Evolutionary conservation across 2,888 invertebrate genomes (phyloP), one percentile per base, ranked within the genome.

Genomic region (Drosophila macrothrix): DNA sequence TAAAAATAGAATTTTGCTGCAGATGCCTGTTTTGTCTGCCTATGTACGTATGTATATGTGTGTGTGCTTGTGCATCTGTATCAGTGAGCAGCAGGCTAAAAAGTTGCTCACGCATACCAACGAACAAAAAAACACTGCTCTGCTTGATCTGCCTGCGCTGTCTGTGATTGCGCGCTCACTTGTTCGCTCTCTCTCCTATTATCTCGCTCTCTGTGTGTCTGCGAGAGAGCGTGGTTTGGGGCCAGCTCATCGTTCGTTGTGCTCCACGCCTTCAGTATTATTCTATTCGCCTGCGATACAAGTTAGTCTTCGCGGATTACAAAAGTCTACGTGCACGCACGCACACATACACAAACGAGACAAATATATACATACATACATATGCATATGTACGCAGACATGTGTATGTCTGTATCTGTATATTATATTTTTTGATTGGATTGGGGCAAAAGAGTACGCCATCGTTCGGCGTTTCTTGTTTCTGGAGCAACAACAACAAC

Each of bases 1-100:
- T 91, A 91, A 89, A 91, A 91, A 91, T 91, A 91, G 91, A 90
- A 80, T 83, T 88, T 71, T 67, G 82, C 87, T 83, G 86, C 89
- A 86, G 87, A 89, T 88, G 86, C 88, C 82, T 84, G 80, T 82
- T 46, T 25, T 88, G 66, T 71, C 71, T 73, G 83, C 78, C 78
- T 39, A 39, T 78, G 58, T 76, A 65, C 73, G 66, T 56, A 14
- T 60, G 50, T 49, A 28, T 33, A 28, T 60, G 28, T 49, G 54
- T 52, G 55, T 28, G 28, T 65, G 69, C 49, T 37, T 60, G 28
- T 67, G 70, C 49, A 41, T 63, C 52, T 60, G 75, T 75, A 60
- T 71, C 39, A 25, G 56, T 65, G 62, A 78, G 70, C 53, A 59
- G 67, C 74, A 66, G 71, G 67, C 67, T 56, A 71, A 76, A 80